Conservation (phyloP, 2,113 vertebrate genomes). For the Cromileptes altivelis region DNA sequence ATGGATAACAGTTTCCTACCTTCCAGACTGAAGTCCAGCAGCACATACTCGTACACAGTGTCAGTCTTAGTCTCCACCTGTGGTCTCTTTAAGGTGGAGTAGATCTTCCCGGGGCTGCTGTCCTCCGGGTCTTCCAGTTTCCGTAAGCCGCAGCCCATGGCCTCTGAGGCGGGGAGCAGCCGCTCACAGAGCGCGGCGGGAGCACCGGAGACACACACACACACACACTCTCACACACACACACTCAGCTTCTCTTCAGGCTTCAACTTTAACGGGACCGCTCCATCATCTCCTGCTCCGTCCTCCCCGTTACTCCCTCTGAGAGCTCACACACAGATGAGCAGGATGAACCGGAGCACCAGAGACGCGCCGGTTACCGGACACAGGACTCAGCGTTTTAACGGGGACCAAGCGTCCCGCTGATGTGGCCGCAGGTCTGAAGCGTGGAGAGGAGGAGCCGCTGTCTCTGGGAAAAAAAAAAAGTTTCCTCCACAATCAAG, state of each 20-base stretch:
- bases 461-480: slow-evolving; percentile 11
- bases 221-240: too few relatives aligned
- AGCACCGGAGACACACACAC: slow-evolving; percentile 32
- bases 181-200: slow-evolving; percentile 38
- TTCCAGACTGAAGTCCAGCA: slow-evolving; percentile 97
- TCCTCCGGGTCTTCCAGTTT: slow-evolving; percentile 97
- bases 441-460: slow-evolving; percentile 61
- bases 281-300: slow-evolving; percentile 53
- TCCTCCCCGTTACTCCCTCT: slow-evolving; percentile 34
- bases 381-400: neutral
- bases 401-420: slow-evolving; percentile 18
- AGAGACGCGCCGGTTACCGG: neutral
- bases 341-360: neutral
- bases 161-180: slow-evolving; percentile 61
- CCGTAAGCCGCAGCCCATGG: slow-evolving; percentile 97
- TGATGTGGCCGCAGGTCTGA: slow-evolving; percentile 24
- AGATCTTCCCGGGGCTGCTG: slow-evolving; percentile 98
- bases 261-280: slow-evolving; percentile 50
- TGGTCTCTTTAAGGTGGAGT: slow-evolving; percentile 96
- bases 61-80: slow-evolving; percentile 96
- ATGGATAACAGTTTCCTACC: slow-evolving; percentile 78
- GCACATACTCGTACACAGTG: slow-evolving; percentile 92
- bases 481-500: slow-evolving; percentile 50
- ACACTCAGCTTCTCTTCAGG: neutral
- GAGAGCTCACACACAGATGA: slow-evolving; percentile 3